Evolutionary conservation across 2,888 invertebrate species (phyloP), one percentile per base, ranked within the genome.

Genomic region (Luffia ferchaultella): DNA sequence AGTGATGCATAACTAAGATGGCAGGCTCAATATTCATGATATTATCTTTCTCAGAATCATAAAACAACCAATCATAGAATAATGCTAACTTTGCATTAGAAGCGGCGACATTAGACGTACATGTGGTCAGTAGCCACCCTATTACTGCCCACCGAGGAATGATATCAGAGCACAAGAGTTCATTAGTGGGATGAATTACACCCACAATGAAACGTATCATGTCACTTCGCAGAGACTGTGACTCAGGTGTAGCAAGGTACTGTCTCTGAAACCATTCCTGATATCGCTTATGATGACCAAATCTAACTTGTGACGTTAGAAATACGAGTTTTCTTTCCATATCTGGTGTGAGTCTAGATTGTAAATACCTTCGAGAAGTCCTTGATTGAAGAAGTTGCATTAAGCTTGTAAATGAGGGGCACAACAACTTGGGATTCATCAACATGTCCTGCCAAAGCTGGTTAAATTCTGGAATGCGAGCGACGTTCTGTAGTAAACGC

Each of bases 1-100:
- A 96, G 80, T 96, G 93, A 73, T 93, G 93, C 95, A 96, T 96
- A 18, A 96, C 95, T 58, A 96, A 86, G 62, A 96, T 95, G 12
- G 95, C 96, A 18, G 96, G 96, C 78, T 96, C 96, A 60, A 96
- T 96, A 73, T 96, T 96, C 96, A 96, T 96, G 56, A 96, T 96
- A 70, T 95, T 96, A 73, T 96, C 96, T 68, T 92, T 93, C 59
- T 93, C 93, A 17, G 93, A 89, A 62, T 96, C 95, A 76, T 93
- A 97, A 65, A 95, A 93, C 44, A 96, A 77, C 96, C 96, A 97
- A 73, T 97, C 97, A 73, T 94, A 96, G 74, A 97, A 96, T 46
- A 97, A 83, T 16, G 96, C 94, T 52, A 96, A 76, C 77, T 96
- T 97, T 45, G 95, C 94, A 85, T 95, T 95, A 48, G 95, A 92